Evolutionary conservation across 2,888 invertebrate species (phyloP), one percentile per base, ranked within the genome.

Genomic region (Andrena trimmerana): DNA sequence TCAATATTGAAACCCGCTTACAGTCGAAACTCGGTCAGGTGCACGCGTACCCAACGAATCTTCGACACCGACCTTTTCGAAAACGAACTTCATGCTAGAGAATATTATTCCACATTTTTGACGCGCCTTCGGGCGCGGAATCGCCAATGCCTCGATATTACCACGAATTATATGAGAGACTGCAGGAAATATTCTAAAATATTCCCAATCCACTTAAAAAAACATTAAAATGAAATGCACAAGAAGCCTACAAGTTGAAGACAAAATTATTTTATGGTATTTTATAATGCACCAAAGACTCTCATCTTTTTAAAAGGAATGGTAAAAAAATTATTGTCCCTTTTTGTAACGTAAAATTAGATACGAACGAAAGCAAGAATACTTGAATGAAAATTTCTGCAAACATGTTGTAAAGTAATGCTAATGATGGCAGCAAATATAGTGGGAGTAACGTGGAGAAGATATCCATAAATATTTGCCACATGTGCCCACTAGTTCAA

Each of bases 1-100:
- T 31, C 29, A 60, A 60, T 60, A 29, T 60, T 31, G 57, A n/a
- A 33, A 33, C 60, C 33, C 60, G n/a, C 60, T 60, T 60, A 42
- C 42, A 16, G 60, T 60, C 31, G n/a, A 54, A 68, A 59, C 16
- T 70, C 59, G n/a, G 29, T 27, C 24, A n/a, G 24, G 36, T 52
- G 52, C 31, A 52, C 42, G 63, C 36, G 13, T 36, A 36, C 16
- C 33, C 50, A 31, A 62, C 24, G 24, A 57, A 57, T 57, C 57
- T 24, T 57, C 24, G 24, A 10, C 20, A 57, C 24, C 54, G 24
- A 57, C 54, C 24, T 57, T 57, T 24, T 57, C 27, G 57, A 63
- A 33, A 63, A 31, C 20, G 42, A 33, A 13, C 10, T 10, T 57
- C 57, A 8, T 10, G 24, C 27, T 4, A 3, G 10, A 57, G 4